Conservation (phyloP, 2,888 invertebrate species). For the Mythimna vitellina region DNA sequence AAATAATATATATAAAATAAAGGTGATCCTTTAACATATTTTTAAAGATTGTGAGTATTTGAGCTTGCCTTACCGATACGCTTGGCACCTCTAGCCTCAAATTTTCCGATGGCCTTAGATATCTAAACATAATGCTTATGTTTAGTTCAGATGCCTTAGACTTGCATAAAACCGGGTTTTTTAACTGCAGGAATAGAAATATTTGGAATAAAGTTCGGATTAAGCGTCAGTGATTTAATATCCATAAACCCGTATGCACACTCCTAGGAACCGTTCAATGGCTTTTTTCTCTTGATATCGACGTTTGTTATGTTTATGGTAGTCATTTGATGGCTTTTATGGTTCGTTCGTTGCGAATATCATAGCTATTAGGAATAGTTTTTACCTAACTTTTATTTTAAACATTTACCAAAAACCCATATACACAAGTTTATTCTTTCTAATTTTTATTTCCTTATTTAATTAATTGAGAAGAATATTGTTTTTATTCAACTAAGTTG, state of each 20-base stretch:
- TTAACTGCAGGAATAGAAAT: conserved; percentile 28
- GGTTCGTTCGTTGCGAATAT: conserved; percentile 16
- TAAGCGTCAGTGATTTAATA: conserved; percentile 52
- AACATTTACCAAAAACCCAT: too few relatives aligned
- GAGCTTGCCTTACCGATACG: too few relatives aligned
- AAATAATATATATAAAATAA: too few relatives aligned
- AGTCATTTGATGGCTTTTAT: conserved; percentile 41
- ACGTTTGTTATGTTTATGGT: conserved; percentile 49
- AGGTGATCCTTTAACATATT: too few relatives aligned
- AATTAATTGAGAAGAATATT: too few relatives aligned
- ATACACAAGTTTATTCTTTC: too few relatives aligned
- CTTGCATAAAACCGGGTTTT: conserved; percentile 28
- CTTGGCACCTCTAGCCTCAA: too few relatives aligned
- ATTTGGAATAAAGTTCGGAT: conserved; percentile 39
- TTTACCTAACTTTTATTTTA: not conserved
- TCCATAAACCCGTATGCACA: conserved; percentile 46
- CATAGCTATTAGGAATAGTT: conserved; percentile 10
- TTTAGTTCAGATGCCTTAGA: not conserved
- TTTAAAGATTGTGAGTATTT: too few relatives aligned
- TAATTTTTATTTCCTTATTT: too few relatives aligned
- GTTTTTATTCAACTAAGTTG: too few relatives aligned
- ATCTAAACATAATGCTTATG: not conserved
- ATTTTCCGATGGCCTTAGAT: too few relatives aligned
- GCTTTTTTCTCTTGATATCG: conserved; percentile 36
- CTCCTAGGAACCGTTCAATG: conserved; percentile 38